Base-by-base conservation (phyloP, 2,888 invertebrate genomes). In the Chironomus tentans region DNA sequence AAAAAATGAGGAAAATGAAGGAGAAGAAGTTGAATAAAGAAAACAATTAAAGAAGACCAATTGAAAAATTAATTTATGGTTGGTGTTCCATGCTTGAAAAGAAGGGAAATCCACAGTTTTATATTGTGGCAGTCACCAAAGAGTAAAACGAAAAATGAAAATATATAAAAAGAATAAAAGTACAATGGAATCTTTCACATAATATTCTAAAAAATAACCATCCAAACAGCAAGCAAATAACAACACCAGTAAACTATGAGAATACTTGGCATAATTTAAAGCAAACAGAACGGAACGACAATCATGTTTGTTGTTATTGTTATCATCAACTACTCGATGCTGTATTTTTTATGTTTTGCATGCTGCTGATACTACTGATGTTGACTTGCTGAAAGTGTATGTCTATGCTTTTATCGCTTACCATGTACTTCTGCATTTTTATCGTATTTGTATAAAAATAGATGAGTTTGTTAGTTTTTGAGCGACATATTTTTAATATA, bases 11-110 rank as follows among this genome's bases (percentile, higher is more conserved):
- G 28, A 38, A 38, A 38, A 38, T 10, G 1, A 10, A 18, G 56
- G n/a, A 56, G 18, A 15, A 56, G 18, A 15, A 56, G 18, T 56
- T 15, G 56, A 56, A 56, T 56, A 56, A 56, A 56, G 15, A 48
- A 47, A 71, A 56, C 71, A 71, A 71, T 71, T 71, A 71, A 71
- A 71, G 56, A 56, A 73, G 47, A 15, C 74, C 74, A 74, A 74
- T 74, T 74, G 74, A 74, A 48, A 74, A 74, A 68, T 28, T 46
- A 62, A 73, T 73, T 73, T 73, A 73, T 73, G 56, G 56, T 15
- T 56, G n/a, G 56, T 15, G 56, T 18, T 3, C 56, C 15, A 56
- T 18, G 18, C 56, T 56, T 18, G n/a, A 56, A 50, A 50, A 50
- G n/a, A 28, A 28, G 28, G 28, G 28, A 28, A 38, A 38, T 38